Evolutionary conservation across 1,140 invertebrate genomes (phyloP).

Genomic region (Potamilus streckersoni): DNA sequence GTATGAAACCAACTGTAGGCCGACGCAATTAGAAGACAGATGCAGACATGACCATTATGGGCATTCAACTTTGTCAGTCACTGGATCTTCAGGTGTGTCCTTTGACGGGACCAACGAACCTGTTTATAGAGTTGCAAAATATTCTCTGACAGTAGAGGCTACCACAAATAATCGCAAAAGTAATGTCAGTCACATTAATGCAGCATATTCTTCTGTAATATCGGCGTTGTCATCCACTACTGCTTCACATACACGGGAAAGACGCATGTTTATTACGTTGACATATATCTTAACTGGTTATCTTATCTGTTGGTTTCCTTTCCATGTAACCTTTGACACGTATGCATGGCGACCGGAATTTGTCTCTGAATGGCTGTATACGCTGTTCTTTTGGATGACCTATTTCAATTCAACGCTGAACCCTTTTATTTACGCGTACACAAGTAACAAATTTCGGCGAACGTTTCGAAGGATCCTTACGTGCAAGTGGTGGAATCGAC

Average conservation of each 20-base stretch:
- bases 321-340: slow-evolving; percentile 39
- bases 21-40: too few relatives aligned
- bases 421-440: slow-evolving; percentile 50
- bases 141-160: too few relatives aligned
- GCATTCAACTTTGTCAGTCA: rapidly evolving
- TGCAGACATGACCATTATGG: too few relatives aligned
- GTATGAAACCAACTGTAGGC: too few relatives aligned
- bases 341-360: slow-evolving; percentile 35
- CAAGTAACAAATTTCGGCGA: slow-evolving; percentile 37
- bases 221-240: too few relatives aligned
- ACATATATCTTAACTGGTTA: slow-evolving; percentile 34
- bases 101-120: too few relatives aligned
- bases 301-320: slow-evolving; percentile 40
- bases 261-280: slow-evolving; percentile 36
- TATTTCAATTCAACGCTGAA: slow-evolving; percentile 53
- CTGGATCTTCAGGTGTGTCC: too few relatives aligned
- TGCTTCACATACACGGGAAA: slow-evolving; percentile 1
- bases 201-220: too few relatives aligned
- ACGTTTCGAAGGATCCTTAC: slow-evolving; percentile 69
- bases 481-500: too few relatives aligned
- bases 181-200: too few relatives aligned
- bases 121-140: too few relatives aligned
- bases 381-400: slow-evolving; percentile 43
- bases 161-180: too few relatives aligned
- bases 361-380: slow-evolving; percentile 34